phyloP scores from a whole-genome alignment of 2,113 vertebrate genomes.

The Eudorcas thomsonii region DNA sequence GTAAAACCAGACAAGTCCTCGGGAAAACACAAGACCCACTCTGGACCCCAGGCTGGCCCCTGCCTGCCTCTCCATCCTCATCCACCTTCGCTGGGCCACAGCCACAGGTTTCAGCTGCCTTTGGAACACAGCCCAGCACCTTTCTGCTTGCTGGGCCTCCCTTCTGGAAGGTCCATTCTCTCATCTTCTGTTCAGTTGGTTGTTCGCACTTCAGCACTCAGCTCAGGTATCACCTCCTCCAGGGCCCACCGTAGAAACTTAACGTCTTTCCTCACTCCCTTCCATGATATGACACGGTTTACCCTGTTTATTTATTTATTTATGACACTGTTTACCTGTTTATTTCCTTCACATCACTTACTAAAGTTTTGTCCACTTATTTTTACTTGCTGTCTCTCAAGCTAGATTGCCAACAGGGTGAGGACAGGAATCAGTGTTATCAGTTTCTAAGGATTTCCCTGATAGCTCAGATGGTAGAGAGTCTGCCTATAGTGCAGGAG shows the following conservation, averaged over 20 bases:
- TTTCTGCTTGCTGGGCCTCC: neutral
- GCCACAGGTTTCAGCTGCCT: too few relatives aligned
- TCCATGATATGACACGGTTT: neutral
- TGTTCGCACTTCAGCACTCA: neutral
- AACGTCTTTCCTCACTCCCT: neutral
- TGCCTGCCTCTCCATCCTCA: neutral
- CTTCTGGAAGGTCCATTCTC: neutral
- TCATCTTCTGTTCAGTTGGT: neutral
- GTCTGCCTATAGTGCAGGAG: neutral
- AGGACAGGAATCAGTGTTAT: neutral
- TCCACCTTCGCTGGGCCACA: rapidly evolving
- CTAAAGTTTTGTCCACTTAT: neutral
- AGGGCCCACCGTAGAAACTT: neutral
- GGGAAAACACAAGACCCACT: neutral
- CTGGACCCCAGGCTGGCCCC: neutral
- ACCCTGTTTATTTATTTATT: too few relatives aligned
- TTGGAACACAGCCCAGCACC: neutral
- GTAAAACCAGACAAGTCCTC: neutral
- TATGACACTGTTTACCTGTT: too few relatives aligned
- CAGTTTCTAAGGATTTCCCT: neutral
- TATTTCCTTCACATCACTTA: neutral
- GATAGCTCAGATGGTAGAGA: neutral
- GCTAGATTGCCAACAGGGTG: neutral
- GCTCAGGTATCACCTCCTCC: neutral
- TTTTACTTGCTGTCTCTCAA: neutral